Percentiles rank a stretch among this genome's conserved stretches.
These are phyloP conservation scores for Nannospalax galili DNA, from an alignment of 2,113 vertebrate species.

Conservation along the genomic window DNA sequence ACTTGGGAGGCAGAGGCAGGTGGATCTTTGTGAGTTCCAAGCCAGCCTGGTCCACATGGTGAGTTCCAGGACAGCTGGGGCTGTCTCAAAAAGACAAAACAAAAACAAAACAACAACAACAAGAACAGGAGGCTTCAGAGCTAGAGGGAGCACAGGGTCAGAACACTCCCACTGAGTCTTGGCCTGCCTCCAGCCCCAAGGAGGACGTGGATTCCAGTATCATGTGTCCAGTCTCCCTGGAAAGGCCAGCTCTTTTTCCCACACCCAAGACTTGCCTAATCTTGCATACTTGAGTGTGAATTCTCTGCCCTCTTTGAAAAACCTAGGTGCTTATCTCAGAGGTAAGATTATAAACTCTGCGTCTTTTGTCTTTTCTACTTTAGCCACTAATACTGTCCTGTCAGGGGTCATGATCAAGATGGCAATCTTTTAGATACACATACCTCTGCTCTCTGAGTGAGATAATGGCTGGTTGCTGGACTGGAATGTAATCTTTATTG, in stretches of 20 bases:
- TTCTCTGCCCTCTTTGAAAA: constrained; percentile 34
- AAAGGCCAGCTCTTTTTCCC: not conserved
- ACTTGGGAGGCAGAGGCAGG: too few species aligned
- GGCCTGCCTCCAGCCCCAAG: not conserved
- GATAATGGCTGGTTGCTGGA: not conserved
- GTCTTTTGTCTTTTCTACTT: constrained; percentile 33
- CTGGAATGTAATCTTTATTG: not conserved
- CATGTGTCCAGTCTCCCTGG: constrained; percentile 8
- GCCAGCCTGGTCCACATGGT: too few species aligned
- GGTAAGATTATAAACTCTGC: not conserved
- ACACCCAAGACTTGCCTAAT: not conserved
- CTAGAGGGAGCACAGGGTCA: not conserved
- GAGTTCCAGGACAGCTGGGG: too few species aligned
- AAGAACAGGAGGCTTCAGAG: not conserved
- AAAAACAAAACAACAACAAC: too few species aligned
- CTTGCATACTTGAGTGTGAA: not conserved
- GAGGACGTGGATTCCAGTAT: not conserved
- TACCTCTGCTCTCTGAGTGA: not conserved
- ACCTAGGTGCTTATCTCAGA: constrained; percentile 13
- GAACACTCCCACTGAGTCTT: not conserved
- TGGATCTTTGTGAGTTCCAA: too few species aligned
- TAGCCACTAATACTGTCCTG: constrained; percentile 21
- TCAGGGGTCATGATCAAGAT: constrained; percentile 34
- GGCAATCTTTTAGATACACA: not conserved
- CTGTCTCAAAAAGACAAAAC: too few species aligned